Base-by-base conservation (phyloP, 1,140 invertebrate species). In the Phortica variegata region DNA sequence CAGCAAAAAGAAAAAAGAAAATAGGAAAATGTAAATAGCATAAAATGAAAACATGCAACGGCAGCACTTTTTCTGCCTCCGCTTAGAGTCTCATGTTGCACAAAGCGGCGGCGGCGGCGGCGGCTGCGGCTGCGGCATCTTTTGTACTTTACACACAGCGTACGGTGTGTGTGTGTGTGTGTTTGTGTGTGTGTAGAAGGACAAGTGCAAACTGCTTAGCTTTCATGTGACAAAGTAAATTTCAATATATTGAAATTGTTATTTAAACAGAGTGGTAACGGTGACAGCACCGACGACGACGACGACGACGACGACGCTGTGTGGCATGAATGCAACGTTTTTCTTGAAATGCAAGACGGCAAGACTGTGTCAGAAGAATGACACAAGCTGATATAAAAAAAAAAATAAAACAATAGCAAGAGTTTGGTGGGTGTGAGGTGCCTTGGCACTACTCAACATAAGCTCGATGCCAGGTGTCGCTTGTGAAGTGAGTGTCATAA, bases 181-280 rank as follows among this genome's bases (percentile, higher is more conserved):
- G 21, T 17, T 15, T 37, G 16, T 29, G 21, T 13, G 21, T 33
- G 20, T 38, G 33, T 13, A n/a, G 34, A 41, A 23, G 15, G 62
- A 62, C 59, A 56, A 66, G 62, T 66, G 63, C 62, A 66, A 68
- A 52, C 63, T 68, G 63, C 60, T 63, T 68, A 63, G 60, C 63
- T 68, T 68, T 61, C 60, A 68, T 68, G 65, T 69, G 65, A 69
- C 60, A 69, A 68, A 68, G 60, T 68, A 68, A 68, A 68, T 69
- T 68, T 69, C 63, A 68, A 68, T 68, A 68, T 68, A 68, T 68
- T 68, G 63, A 68, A 68, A 68, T 69, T 63, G 65, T 68, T 69
- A 68, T 68, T 68, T 69, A 63, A 68, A 62, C 62, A 66, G 62
- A 63, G 65, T 68, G 63, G 57, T 60, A 47, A 50, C 65, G 57